These are phyloP conservation scores for Neosilurus mollespiculum DNA, from an alignment of 2,797 vertebrate genomes.

Conservation along the genomic window DNA sequence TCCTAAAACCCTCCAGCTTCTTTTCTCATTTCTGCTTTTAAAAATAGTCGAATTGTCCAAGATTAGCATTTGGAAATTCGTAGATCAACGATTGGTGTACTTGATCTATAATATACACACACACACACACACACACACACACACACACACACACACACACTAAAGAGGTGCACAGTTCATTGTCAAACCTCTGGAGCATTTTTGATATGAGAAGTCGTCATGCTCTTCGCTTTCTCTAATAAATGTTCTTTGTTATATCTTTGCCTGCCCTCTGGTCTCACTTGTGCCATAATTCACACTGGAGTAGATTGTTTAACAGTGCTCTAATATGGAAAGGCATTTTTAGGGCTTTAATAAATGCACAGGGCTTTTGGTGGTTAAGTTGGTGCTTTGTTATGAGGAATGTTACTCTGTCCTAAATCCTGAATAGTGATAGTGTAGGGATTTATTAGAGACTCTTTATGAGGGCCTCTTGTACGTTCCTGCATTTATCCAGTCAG, in stretches of 20 bases:
- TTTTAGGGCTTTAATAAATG: neutral
- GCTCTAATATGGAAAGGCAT: neutral
- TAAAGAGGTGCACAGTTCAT: neutral
- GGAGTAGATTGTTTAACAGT: neutral
- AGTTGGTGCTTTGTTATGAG: neutral
- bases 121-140: neutral
- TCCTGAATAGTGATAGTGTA: neutral
- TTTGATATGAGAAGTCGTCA: neutral
- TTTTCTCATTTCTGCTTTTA: neutral
- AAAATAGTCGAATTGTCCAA: constrained; percentile 11
- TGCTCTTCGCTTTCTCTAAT: constrained; percentile 17
- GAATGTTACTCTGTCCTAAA: neutral
- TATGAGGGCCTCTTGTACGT: neutral
- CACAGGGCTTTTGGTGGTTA: neutral
- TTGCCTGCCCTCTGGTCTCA: neutral
- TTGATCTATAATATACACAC: neutral
- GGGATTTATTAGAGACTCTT: neutral
- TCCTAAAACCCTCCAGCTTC: constrained; percentile 13
- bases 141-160: neutral
- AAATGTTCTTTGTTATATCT: constrained; percentile 4
- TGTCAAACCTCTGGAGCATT: neutral
- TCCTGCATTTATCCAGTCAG: neutral
- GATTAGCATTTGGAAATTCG: constrained; percentile 5
- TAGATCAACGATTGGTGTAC: neutral
- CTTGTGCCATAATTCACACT: constrained; percentile 5